Conservation (phyloP, 1,140 invertebrate species). For the Hylaeus anthracinus region DNA sequence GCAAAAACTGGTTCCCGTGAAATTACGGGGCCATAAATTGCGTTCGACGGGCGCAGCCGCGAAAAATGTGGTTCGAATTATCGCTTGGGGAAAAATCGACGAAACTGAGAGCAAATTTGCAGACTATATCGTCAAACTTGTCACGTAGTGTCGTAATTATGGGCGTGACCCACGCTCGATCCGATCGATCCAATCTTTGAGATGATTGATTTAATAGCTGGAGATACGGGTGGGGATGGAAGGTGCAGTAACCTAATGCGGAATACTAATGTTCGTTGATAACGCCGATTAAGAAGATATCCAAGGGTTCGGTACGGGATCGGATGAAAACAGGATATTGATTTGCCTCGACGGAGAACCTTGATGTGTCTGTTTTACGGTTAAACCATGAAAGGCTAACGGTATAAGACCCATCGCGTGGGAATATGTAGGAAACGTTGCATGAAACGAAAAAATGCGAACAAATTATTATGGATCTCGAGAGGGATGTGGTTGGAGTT, state of each 20-base stretch:
- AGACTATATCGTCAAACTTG: constrained; percentile 50
- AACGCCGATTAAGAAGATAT: constrained; percentile 46
- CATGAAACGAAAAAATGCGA: too few relatives aligned
- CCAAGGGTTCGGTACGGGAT: neutral
- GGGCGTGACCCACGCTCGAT: constrained; percentile 33
- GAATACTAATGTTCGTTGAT: constrained; percentile 57
- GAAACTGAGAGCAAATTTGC: constrained; percentile 14
- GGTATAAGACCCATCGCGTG: too few relatives aligned
- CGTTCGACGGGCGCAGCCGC: too few relatives aligned
- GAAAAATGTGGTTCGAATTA: constrained; percentile 16
- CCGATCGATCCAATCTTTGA: constrained; percentile 35
- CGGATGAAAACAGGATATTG: neutral
- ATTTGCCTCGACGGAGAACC: neutral
- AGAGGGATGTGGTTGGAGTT: too few relatives aligned
- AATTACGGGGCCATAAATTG: neutral
- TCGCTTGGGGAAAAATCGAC: neutral
- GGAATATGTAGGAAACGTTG: too few relatives aligned
- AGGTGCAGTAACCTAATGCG: constrained; percentile 26
- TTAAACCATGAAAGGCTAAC: neutral
- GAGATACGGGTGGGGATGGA: constrained; percentile 4
- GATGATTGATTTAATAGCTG: constrained; percentile 54
- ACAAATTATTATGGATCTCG: too few relatives aligned
- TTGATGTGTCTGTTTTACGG: neutral
- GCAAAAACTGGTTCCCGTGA: too few relatives aligned
- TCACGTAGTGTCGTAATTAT: constrained; percentile 57